Base-by-base conservation (phyloP, 92 coral and sea anemone genomes). In the Desmophyllum pertusum region DNA sequence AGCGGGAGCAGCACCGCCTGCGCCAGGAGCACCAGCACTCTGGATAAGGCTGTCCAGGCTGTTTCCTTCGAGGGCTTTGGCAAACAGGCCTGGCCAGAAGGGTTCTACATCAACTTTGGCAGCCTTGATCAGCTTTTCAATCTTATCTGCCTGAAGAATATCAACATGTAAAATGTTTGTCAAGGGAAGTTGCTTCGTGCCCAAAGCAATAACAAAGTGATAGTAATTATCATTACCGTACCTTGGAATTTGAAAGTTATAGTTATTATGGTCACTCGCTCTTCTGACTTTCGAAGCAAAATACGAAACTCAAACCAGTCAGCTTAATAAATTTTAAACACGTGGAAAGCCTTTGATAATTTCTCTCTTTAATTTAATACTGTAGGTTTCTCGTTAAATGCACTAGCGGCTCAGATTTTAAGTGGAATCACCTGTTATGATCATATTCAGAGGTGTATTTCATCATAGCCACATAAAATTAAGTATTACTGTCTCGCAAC, bases 41-140 rank as follows among this genome's bases (percentile, higher is more conserved):
- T 90, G 88, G 72, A 96, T 90, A 18, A 96, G 95, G 76, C 93
- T 97, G 43, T 77, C 93, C 66, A 96, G 92, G 76, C 86, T 93
- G 77, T 95, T 97, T 52, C 99, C 99, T 55, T 96, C 94, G 3
- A 96, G 90, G 29, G 99, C 99, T 78, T 96, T 96, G 55, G 99
- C 99, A 80, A 96, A 96, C 75, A 96, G 88, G 64, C 99, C 97
- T 37, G 99, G 99, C 99, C 99, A 96, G 94, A 96, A 96, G 1
- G 99, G 96, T 43, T 96, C 99, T 5, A 96, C 97, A 5, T 89
- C 91, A 40, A 96, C 97, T 0, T 93, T 90, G 71, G 99, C 99
- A 48, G 99, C 99, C 46, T 94, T 88, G 89, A 96, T 63, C 31
- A 96, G 93, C 68, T 90, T 87, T 77, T 85, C 88, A 81, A 96